Base-by-base conservation (phyloP, 2,888 invertebrate genomes). In the Watsonalla cultraria region DNA sequence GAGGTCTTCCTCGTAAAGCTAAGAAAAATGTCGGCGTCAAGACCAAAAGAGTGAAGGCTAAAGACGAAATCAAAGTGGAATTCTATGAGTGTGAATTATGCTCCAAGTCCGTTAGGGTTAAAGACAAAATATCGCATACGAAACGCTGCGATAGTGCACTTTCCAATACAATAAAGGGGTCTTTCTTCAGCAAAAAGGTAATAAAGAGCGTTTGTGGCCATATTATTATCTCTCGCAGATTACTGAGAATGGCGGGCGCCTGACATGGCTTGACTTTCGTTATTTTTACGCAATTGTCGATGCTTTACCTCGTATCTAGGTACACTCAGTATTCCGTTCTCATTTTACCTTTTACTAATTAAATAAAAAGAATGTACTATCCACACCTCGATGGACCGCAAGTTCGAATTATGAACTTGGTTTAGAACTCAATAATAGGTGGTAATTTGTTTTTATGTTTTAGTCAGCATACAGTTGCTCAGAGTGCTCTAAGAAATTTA, bases 401-500 rank as follows among this genome's bases (percentile, higher is more conserved):
- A 7, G 8, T 37, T 8, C 37, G 7, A 37, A 8, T 7, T 7
- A 8, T 7, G 37, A 1, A 7, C 37, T 37, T 7, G 1, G 8
- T 37, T 37, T 1, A 37, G 37, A 37, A 8, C 37, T 37, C 37
- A 1, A 7, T 37, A 7, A 37, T 24, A 24, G 24, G 0, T 37
- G 1, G 37, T 37, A 37, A 37, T 8, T 37, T 37, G 2, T 37
- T 11, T 42, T 11, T 11, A 11, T 42, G 2, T 71, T 68, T 58
- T 61, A 76, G 74, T 53, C 65, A 45, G 47, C 66, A 13, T 79
- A 61, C 53, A 74, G 68, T 60, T 93, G 93, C 60, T 78, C 80
- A 5, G 82, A 93, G 62, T 97, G 97, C 70, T 92, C 92, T 9
- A 95, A 96, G 73, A 92, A 94, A 5, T 97, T 96, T 72, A 93